Percentiles rank a stretch among this genome's conserved stretches.
phyloP scores from a whole-genome alignment of 2,888 invertebrate species.

The Petrolisthes manimaculis region DNA sequence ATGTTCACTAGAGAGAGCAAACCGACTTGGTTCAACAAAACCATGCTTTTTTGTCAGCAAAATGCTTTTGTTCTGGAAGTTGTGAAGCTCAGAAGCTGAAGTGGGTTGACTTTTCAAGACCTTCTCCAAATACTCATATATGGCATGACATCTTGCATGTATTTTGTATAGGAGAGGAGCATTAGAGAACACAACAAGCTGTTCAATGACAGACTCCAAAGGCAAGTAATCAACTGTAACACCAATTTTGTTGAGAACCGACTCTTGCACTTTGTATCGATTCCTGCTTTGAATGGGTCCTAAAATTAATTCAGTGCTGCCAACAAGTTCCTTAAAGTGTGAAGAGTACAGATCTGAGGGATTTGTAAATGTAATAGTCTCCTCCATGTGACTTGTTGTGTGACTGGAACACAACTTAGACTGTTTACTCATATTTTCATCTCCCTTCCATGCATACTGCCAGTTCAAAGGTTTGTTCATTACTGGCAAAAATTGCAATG shows the following conservation, averaged over 20 bases:
- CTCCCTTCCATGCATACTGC: slow-evolving; percentile 30
- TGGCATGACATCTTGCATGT: background rate
- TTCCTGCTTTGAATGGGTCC: background rate
- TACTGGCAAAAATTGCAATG: slow-evolving; percentile 36
- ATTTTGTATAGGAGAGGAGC: background rate
- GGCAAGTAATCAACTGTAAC: slow-evolving; percentile 14
- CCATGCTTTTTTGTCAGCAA: slow-evolving; percentile 23
- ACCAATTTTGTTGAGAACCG: slow-evolving; percentile 16
- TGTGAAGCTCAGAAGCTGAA: background rate
- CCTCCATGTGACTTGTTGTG: background rate
- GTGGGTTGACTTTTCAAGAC: background rate
- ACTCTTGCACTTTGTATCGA: background rate
- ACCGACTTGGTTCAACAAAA: slow-evolving; percentile 25
- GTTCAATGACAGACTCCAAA: slow-evolving; percentile 13
- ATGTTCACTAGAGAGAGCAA: slow-evolving; percentile 10
- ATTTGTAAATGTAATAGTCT: background rate
- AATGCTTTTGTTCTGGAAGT: slow-evolving; percentile 17
- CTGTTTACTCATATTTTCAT: background rate
- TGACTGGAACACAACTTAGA: background rate
- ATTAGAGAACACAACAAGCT: slow-evolving; percentile 11
- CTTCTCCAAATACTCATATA: slow-evolving; percentile 30
- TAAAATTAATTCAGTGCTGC: slow-evolving; percentile 29
- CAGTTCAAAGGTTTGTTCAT: slow-evolving; percentile 36
- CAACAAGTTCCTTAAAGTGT: slow-evolving; percentile 12
- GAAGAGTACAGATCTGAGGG: slow-evolving; percentile 18